phyloP scores from a whole-genome alignment of 2,113 vertebrate genomes.

The Rhagologus leucostigma region DNA sequence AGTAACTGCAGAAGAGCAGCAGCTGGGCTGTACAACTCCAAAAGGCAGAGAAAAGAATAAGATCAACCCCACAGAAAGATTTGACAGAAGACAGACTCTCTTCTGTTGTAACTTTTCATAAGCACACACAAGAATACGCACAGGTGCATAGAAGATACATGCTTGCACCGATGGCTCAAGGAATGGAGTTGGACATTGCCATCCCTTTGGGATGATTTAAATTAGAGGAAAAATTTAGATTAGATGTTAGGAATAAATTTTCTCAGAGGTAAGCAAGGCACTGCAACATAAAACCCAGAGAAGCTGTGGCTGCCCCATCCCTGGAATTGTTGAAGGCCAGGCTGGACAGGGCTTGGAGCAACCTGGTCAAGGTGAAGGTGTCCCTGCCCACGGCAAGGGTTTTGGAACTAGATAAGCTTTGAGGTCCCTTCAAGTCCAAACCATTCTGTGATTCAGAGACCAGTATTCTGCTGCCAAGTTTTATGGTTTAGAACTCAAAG shows the following conservation, averaged over 20 bases:
- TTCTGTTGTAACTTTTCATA: not conserved
- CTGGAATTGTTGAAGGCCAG: not conserved
- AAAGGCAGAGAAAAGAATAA: not conserved
- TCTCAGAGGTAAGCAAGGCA: not conserved
- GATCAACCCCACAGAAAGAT: not conserved
- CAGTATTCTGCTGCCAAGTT: not conserved
- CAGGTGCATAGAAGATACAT: accelerated
- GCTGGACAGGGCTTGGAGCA: not conserved
- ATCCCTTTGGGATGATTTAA: not conserved
- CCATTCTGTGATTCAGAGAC: not conserved
- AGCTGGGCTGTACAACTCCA: not conserved
- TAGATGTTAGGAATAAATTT: not conserved
- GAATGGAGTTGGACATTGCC: not conserved
- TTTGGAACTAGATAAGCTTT: not conserved
- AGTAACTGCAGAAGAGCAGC: not conserved
- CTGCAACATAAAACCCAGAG: not conserved
- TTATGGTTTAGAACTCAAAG: not conserved
- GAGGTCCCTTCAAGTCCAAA: not conserved
- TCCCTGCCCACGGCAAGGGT: not conserved
- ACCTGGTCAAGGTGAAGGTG: too few species aligned
- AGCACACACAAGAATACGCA: not conserved
- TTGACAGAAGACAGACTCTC: not conserved
- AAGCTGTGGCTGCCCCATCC: not conserved
- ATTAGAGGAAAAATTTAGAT: not conserved
- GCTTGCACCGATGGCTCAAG: not conserved